Percentiles rank a stretch among this genome's conserved stretches.
phyloP scores from a whole-genome alignment of 2,888 invertebrate genomes.

The Dynastes grantii region DNA sequence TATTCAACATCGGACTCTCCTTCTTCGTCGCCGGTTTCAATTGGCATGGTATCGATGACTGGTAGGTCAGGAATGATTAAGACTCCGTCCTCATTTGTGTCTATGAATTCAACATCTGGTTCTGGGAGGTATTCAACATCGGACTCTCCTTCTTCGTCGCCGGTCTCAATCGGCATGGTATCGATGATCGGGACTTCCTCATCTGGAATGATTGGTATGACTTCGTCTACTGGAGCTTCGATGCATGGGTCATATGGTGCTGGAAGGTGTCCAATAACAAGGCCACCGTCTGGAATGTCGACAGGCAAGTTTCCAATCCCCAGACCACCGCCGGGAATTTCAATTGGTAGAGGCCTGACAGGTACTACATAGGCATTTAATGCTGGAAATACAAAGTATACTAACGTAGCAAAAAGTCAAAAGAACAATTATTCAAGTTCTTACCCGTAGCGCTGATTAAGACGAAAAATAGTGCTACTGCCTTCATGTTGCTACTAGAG shows the following conservation, averaged over 20 bases:
- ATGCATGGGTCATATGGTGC: slow-evolving; percentile 4
- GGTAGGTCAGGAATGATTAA: neutral
- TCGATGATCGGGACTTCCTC: slow-evolving; percentile 18
- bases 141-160: neutral
- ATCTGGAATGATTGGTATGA: slow-evolving; percentile 1
- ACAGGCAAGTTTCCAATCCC: neutral
- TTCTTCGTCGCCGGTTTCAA: neutral
- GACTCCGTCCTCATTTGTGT: neutral
- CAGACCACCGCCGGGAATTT: neutral
- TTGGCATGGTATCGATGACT: neutral
- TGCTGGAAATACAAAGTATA: neutral
- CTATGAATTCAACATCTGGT: slow-evolving; percentile 9
- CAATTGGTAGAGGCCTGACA: neutral
- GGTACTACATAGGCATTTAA: neutral
- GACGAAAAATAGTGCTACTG: slow-evolving; percentile 14
- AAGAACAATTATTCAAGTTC: neutral
- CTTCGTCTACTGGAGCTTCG: neutral
- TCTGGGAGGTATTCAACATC: slow-evolving; percentile 15
- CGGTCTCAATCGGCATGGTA: slow-evolving; percentile 3
- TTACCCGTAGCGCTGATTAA: slow-evolving; percentile 13
- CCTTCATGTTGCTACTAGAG: neutral
- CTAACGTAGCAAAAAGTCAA: neutral
- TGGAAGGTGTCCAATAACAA: neutral
- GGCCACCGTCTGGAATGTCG: neutral
- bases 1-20: neutral